Conservation (phyloP, 2,888 invertebrate genomes). For the Thymelicus lineola region DNA sequence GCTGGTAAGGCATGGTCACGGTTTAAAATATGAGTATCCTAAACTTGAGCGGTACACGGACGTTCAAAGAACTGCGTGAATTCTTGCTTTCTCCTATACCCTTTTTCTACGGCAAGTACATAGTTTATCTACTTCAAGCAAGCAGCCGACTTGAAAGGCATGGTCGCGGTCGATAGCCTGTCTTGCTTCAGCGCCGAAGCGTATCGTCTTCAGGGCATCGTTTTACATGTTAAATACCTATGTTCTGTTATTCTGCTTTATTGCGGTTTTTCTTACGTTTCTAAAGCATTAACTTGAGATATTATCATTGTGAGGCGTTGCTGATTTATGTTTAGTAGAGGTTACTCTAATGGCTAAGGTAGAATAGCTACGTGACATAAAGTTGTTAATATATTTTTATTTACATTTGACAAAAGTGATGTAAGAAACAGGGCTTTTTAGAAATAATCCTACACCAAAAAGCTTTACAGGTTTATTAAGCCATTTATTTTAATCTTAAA, state of each 20-base stretch:
- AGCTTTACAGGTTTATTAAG: too few species aligned
- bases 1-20: too few species aligned
- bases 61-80: too few species aligned
- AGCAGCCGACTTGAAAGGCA: conserved; percentile 27
- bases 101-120: not conserved
- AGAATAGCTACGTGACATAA: too few species aligned
- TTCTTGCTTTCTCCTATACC: too few species aligned
- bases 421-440: too few species aligned
- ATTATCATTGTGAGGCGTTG: not conserved
- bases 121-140: not conserved
- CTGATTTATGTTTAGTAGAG: not conserved
- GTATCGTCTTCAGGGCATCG: conserved; percentile 49
- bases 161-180: conserved; percentile 60
- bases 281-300: conserved; percentile 1
- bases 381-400: too few species aligned
- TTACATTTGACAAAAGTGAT: too few species aligned
- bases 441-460: too few species aligned
- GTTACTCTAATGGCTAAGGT: not conserved
- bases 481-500: too few species aligned
- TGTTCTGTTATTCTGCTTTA: conserved; percentile 32
- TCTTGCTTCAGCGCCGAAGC: conserved; percentile 64
- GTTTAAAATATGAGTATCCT: too few species aligned
- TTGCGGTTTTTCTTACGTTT: conserved; percentile 23
- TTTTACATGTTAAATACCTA: conserved; percentile 38
- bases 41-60: too few species aligned